phyloP scores from a whole-genome alignment of 2,888 invertebrate species.

The Philhelius pedissequus region DNA sequence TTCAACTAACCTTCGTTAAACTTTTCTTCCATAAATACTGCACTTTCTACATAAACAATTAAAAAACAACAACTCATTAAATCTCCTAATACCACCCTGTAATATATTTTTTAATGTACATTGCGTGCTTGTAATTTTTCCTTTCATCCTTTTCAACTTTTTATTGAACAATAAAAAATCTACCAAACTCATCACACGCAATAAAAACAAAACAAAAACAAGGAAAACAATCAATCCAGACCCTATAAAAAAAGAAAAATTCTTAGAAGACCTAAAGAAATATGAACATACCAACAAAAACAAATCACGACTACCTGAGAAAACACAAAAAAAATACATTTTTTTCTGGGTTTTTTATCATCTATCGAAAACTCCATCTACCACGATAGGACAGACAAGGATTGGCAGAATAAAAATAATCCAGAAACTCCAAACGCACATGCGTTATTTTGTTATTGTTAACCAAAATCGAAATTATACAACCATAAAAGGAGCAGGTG shows the following conservation, averaged over 20 bases:
- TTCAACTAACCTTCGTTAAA: too few relatives aligned
- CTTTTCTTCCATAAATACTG: not conserved
- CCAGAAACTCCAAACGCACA: not conserved
- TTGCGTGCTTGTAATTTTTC: constrained; percentile 41
- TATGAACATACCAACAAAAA: not conserved
- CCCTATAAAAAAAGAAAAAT: not conserved
- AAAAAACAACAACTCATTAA: not conserved
- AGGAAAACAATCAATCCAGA: constrained; percentile 9
- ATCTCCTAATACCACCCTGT: constrained; percentile 19
- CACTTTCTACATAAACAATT: not conserved
- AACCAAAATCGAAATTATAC: not conserved
- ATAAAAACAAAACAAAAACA: constrained; percentile 20
- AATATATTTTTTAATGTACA: not conserved
- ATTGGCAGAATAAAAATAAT: too few relatives aligned
- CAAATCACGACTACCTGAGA: constrained; percentile 35
- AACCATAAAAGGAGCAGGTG: constrained; percentile 29
- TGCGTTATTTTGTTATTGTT: not conserved
- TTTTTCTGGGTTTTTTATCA: not conserved
- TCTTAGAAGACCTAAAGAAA: constrained; percentile 40
- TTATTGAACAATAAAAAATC: constrained; percentile 20
- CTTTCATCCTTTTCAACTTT: constrained; percentile 10
- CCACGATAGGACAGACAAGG: not conserved
- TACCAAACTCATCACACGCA: constrained; percentile 40
- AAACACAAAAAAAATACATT: not conserved
- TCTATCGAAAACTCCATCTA: not conserved